Evolutionary conservation across 2,797 vertebrate genomes (phyloP), one percentile per base, ranked within the genome.

Genomic region (Lutjanus campechanus): DNA sequence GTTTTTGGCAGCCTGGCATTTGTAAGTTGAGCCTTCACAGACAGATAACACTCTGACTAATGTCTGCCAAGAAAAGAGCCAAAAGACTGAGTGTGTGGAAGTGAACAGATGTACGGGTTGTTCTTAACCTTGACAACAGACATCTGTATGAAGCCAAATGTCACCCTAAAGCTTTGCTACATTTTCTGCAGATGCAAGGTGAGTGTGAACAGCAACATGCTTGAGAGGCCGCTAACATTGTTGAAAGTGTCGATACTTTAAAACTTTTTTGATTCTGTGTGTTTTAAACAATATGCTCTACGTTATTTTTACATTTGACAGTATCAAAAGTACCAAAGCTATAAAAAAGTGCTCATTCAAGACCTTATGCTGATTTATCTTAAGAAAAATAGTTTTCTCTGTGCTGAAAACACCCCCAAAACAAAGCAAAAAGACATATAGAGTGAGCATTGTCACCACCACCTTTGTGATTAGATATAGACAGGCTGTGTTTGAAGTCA

Each of bases 1-100:
- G 36, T 65, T 77, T 36, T 61, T 80, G 70, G 66, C 20, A 43
- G 46, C 19, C 43, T 22, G 43, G 11, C 10, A 36, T 2, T 3
- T 15, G 15, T 50, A 25, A 44, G 3, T 58, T 0, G 16, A 67
- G 20, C 40, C 22, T 11, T 65, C 10, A 1, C 60, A 65, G 67
- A 73, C 68, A 47, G 47, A 73, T 47, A 70, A 46, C 15, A 46
- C 29, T 8, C 8, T 78, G 77, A 82, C 53, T 68, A 73, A 81
- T 54, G 40, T 62, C 50, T 76, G 50, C 50, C 10, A 43, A 47
- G 19, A 69, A 25, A 67, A 29, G 10, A 22, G 47, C 7, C 20
- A 61, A 11, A 25, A 17, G 7, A 29, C 22, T 53, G 49, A 8
- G 29, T 10, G 62, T 15, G 43, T 22, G 10, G 41, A 56, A 54